Conservation (phyloP, 2,797 vertebrate species). For the Chaetodon trifasciatus region DNA sequence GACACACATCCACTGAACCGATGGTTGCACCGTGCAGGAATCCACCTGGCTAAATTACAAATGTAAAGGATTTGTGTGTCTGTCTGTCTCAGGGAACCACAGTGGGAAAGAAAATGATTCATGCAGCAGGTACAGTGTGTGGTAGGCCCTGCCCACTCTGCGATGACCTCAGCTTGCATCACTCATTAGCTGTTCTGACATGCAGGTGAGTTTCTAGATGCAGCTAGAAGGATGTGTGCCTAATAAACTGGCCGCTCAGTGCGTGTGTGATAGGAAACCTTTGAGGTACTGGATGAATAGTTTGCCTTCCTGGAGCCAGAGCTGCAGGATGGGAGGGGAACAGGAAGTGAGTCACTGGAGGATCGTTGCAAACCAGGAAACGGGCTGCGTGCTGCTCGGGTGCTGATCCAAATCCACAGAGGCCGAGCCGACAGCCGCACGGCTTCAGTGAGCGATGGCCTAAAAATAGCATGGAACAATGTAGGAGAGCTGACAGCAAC, state of each 20-base stretch:
- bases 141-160: neutral
- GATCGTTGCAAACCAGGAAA: constrained; percentile 62
- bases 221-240: neutral
- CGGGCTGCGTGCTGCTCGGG: constrained; percentile 24
- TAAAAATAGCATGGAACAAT: constrained; percentile 33
- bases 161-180: neutral
- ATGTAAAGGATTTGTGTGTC: neutral
- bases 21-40: constrained; percentile 1
- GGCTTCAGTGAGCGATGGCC: neutral
- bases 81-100: neutral
- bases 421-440: neutral
- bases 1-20: neutral
- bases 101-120: constrained; percentile 11
- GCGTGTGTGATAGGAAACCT: constrained; percentile 62
- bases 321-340: constrained; percentile 72
- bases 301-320: constrained; percentile 71
- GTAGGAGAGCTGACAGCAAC: neutral
- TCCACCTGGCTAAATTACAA: neutral
- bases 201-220: neutral
- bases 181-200: neutral
- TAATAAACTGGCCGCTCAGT: constrained; percentile 11
- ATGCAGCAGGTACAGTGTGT: neutral
- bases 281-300: constrained; percentile 70
- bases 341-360: constrained; percentile 72
- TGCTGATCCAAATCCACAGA: constrained; percentile 41